phyloP scores from a whole-genome alignment of 92 coral and sea anemone species.

The Actinernus sp. region DNA sequence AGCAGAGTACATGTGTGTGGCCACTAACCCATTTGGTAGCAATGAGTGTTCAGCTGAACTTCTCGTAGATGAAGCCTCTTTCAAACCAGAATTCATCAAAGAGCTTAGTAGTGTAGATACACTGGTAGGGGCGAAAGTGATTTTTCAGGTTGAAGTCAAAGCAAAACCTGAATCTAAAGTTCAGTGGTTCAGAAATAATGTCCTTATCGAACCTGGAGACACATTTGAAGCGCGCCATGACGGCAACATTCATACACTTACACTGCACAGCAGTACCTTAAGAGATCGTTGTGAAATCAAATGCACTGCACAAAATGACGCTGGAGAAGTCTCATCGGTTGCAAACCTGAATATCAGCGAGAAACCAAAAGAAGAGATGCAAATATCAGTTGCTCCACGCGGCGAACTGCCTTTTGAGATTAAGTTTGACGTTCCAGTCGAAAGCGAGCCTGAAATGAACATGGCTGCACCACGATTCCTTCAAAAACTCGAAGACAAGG shows the following conservation, averaged over 20 bases:
- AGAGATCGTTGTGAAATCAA: slow-evolving; percentile 81
- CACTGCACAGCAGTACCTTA: slow-evolving; percentile 67
- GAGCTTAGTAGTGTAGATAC: slow-evolving; percentile 56
- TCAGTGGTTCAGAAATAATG: slow-evolving; percentile 81
- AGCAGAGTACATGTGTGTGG: slow-evolving; percentile 84
- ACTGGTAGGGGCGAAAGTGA: slow-evolving; percentile 59
- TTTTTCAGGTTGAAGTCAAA: slow-evolving; percentile 72
- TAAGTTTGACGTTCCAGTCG: slow-evolving; percentile 10
- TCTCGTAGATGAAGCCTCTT: slow-evolving; percentile 78
- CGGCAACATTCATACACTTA: slow-evolving; percentile 51
- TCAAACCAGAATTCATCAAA: slow-evolving; percentile 76
- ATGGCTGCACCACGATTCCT: slow-evolving; percentile 76
- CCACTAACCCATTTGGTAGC: slow-evolving; percentile 68
- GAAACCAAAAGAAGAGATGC: slow-evolving; percentile 21
- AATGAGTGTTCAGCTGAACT: slow-evolving; percentile 71
- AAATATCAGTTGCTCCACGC: slow-evolving; percentile 5
- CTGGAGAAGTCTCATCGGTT: slow-evolving; percentile 74
- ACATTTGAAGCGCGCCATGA: slow-evolving; percentile 49
- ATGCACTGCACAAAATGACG: slow-evolving; percentile 84
- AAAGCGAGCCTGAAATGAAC: slow-evolving; percentile 2
- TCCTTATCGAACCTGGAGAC: slow-evolving; percentile 61
- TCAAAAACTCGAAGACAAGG: slow-evolving; percentile 82
- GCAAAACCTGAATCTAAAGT: slow-evolving; percentile 87
- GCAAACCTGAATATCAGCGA: slow-evolving; percentile 59
- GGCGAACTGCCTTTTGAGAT: slow-evolving; percentile 26